Conservation (phyloP, 2,888 invertebrate genomes). For the Cantharis lateralis region DNA sequence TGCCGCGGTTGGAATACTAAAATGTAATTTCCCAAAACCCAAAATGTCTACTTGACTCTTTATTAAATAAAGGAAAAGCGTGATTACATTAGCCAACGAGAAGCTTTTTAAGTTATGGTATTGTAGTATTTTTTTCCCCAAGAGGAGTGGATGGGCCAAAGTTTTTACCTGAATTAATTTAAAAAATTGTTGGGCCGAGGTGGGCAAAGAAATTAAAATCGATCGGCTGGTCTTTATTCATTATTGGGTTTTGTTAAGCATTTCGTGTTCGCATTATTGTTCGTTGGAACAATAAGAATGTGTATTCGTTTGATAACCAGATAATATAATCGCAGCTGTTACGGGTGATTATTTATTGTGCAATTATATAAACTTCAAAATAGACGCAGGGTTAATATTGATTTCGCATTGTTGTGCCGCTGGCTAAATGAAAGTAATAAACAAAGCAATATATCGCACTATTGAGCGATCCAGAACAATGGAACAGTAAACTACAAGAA, state of each 20-base stretch:
- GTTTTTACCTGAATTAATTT: background rate
- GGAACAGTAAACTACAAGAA: background rate
- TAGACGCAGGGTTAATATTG: background rate
- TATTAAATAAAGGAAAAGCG: background rate
- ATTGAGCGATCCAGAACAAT: background rate
- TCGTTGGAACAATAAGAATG: background rate
- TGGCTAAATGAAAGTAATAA: background rate
- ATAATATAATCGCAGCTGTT: background rate
- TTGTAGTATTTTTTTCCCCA: too few relatives aligned
- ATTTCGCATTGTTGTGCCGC: background rate
- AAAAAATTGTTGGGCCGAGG: background rate
- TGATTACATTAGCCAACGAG: background rate
- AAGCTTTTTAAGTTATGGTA: background rate
- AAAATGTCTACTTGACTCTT: background rate
- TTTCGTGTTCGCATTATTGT: background rate
- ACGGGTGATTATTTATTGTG: background rate
- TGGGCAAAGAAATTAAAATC: background rate
- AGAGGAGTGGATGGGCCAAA: background rate
- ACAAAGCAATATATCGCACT: background rate
- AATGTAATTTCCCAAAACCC: background rate
- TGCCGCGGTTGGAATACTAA: slow-evolving; percentile 1
- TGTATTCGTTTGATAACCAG: background rate
- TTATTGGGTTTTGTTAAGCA: background rate
- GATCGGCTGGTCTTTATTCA: background rate
- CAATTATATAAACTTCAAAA: background rate